phyloP scores from a whole-genome alignment of 2,888 invertebrate species.

The Rhamphomyia laevipes region DNA sequence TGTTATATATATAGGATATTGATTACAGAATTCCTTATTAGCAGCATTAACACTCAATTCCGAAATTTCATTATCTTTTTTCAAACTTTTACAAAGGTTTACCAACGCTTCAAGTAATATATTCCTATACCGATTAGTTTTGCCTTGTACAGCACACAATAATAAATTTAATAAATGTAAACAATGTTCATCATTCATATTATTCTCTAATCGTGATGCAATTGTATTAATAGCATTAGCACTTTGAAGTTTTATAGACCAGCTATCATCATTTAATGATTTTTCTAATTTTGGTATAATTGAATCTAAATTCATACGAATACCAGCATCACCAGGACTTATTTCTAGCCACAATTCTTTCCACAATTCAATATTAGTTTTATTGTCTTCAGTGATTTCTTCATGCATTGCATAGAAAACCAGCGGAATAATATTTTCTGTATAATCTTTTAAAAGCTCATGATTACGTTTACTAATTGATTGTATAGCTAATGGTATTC shows the following conservation, averaged over 20 bases:
- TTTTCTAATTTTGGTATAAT: conserved; percentile 58
- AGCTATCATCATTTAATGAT: conserved; percentile 70
- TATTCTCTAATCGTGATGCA: conserved; percentile 54
- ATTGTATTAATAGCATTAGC: conserved; percentile 72
- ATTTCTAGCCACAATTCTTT: conserved; percentile 84
- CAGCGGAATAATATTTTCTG: conserved; percentile 62
- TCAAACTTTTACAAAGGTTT: conserved; percentile 48
- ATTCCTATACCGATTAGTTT: conserved; percentile 87
- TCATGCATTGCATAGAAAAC: conserved; percentile 88
- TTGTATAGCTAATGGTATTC: conserved; percentile 63
- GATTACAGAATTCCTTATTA: conserved; percentile 69
- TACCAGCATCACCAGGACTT: conserved; percentile 78
- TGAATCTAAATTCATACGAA: conserved; percentile 60
- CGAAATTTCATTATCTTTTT: conserved; percentile 44
- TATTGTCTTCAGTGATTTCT: conserved; percentile 51
- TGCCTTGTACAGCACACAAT: conserved; percentile 59
- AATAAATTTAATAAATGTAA: conserved; percentile 54
- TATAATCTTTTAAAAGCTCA: conserved; percentile 68
- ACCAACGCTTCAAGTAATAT: conserved; percentile 66
- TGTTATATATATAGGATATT: conserved; percentile 62
- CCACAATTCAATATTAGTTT: conserved; percentile 58
- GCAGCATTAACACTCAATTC: conserved; percentile 51
- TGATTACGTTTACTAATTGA: conserved; percentile 73
- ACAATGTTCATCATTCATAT: conserved; percentile 51
- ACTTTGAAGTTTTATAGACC: conserved; percentile 80